A percentile compares a stretch with the other conserved stretches of the same genome.
phyloP scores from a whole-genome alignment of 2,888 invertebrate genomes.

The Agrilus mali region DNA sequence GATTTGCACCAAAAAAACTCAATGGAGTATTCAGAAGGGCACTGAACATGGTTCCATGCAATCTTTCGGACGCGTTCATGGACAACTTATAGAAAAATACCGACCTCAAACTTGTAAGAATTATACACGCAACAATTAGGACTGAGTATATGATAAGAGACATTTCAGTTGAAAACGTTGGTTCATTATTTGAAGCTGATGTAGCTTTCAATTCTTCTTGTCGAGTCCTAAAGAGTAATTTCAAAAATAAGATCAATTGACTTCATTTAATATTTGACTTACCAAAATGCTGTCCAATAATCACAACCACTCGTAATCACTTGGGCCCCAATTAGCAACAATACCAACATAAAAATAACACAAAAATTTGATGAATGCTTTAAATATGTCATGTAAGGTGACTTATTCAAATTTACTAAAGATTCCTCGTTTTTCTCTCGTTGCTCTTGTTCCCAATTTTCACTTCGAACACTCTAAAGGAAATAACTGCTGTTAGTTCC shows the following conservation, averaged over 20 bases:
- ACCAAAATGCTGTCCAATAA: slow-evolving; percentile 17
- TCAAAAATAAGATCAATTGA: too few relatives aligned
- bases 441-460: slow-evolving; percentile 8
- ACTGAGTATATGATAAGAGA: too few relatives aligned
- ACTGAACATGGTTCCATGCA: slow-evolving; percentile 77
- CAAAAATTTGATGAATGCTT: slow-evolving; percentile 12
- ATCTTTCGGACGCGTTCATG: slow-evolving; percentile 58
- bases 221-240: too few relatives aligned
- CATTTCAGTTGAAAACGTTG: too few relatives aligned
- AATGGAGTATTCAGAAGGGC: slow-evolving; percentile 64
- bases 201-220: too few relatives aligned
- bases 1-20: slow-evolving; percentile 75
- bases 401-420: slow-evolving; percentile 6
- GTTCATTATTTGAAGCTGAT: too few relatives aligned
- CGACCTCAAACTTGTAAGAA: slow-evolving; percentile 29
- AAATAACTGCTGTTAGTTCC: too few relatives aligned
- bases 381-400: slow-evolving; percentile 12
- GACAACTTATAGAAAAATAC: slow-evolving; percentile 39
- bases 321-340: slow-evolving; percentile 10
- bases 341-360: slow-evolving; percentile 7
- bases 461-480: too few relatives aligned
- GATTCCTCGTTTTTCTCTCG: slow-evolving; percentile 16
- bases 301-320: slow-evolving; percentile 12
- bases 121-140: slow-evolving; percentile 34
- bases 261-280: background rate